Conservation (phyloP, 1,140 invertebrate genomes). For the Stenopsyche tienmushanensis region DNA sequence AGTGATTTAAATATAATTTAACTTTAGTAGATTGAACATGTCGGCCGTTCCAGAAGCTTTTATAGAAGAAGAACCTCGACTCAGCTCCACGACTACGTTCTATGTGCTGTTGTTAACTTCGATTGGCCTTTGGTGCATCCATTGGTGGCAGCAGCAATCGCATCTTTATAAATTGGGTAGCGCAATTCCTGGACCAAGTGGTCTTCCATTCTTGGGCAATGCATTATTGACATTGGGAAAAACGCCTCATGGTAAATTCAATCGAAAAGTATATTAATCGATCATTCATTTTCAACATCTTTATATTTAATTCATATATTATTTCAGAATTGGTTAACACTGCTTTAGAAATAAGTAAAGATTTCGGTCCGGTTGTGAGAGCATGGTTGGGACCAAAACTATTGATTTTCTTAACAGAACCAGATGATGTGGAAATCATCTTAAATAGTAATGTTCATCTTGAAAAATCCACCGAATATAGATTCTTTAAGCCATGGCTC, state of each 20-base stretch:
- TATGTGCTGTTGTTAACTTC: neutral
- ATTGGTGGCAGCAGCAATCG: constrained; percentile 49
- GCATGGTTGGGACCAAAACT: constrained; percentile 67
- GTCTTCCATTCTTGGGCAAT: constrained; percentile 62
- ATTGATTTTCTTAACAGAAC: constrained; percentile 64
- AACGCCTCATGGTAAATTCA: constrained; percentile 54
- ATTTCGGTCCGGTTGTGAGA: constrained; percentile 60
- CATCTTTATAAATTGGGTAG: constrained; percentile 51
- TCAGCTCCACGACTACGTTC: constrained; percentile 3
- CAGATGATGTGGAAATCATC: constrained; percentile 70
- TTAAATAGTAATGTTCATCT: constrained; percentile 73
- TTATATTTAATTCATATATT: constrained; percentile 3
- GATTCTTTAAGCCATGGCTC: constrained; percentile 87
- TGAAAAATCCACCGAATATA: constrained; percentile 78
- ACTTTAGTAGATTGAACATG: constrained; percentile 14
- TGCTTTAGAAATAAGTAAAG: constrained; percentile 50
- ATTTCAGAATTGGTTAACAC: constrained; percentile 52
- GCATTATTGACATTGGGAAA: constrained; percentile 55
- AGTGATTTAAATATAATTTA: too few species aligned
- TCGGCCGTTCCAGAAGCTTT: neutral
- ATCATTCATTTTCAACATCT: constrained; percentile 38
- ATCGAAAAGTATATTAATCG: constrained; percentile 17
- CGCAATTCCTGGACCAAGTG: constrained; percentile 54
- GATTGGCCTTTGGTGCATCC: constrained; percentile 44
- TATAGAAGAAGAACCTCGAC: neutral